These are phyloP conservation scores for Pterostichus madidus DNA, from an alignment of 2,888 invertebrate species.

Conservation along the genomic window DNA sequence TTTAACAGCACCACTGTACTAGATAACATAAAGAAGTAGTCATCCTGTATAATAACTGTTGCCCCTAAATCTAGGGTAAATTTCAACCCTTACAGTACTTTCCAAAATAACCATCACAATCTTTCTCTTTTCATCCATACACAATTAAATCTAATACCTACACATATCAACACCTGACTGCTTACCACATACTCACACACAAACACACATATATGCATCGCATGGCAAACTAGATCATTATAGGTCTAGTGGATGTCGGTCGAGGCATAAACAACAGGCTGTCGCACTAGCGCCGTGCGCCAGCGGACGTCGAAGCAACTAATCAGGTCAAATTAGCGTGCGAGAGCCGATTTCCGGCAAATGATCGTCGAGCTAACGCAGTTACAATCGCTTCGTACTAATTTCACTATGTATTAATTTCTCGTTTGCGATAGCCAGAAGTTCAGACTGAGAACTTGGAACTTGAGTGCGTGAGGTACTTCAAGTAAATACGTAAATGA, in stretches of 20 bases:
- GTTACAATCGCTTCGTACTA: conserved; percentile 62
- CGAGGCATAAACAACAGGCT: conserved; percentile 2
- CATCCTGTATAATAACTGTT: too few relatives aligned
- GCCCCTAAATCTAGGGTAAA: too few relatives aligned
- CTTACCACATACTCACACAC: too few relatives aligned
- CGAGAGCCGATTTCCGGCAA: conserved; percentile 64
- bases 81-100: too few relatives aligned
- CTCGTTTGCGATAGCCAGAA: conserved; percentile 56
- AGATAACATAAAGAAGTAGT: too few relatives aligned
- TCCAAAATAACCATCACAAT: too few relatives aligned
- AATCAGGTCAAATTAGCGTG: conserved; percentile 65
- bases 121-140: too few relatives aligned
- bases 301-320: conserved; percentile 33
- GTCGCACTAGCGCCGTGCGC: background rate
- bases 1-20: too few relatives aligned
- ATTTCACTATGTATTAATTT: conserved; percentile 61
- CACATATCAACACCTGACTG: too few relatives aligned
- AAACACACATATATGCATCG: background rate
- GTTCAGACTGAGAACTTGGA: conserved; percentile 14
- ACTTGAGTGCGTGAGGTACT: conserved; percentile 16
- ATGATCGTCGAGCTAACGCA: conserved; percentile 61
- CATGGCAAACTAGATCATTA: conserved; percentile 25
- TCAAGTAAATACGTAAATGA: conserved; percentile 14
- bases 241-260: background rate
- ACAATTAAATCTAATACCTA: too few relatives aligned